These are phyloP conservation scores for Augochlora pura DNA, from an alignment of 1,140 invertebrate genomes.

Conservation along the genomic window DNA sequence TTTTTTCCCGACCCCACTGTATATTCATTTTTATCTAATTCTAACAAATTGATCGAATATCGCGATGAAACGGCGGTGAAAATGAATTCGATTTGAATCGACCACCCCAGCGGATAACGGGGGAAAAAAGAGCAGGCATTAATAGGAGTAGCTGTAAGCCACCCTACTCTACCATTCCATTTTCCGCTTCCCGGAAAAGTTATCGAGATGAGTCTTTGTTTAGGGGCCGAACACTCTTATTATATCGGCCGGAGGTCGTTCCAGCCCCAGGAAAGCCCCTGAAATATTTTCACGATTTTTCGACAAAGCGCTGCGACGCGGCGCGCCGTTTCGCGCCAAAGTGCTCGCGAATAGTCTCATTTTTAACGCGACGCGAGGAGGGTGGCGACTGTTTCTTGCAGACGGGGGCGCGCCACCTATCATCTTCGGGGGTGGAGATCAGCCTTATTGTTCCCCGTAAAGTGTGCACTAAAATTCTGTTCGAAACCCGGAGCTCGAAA, in stretches of 20 bases:
- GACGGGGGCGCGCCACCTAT: constrained; percentile 5
- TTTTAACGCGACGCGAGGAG: constrained; percentile 63
- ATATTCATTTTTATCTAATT: too few species aligned
- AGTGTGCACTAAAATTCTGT: too few species aligned
- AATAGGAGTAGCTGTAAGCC: constrained; percentile 20
- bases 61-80: too few species aligned
- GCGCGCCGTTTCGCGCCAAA: constrained; percentile 66
- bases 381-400: constrained; percentile 2
- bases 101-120: too few species aligned
- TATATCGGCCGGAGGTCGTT: constrained; percentile 58
- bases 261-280: constrained; percentile 56
- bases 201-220: constrained; percentile 38
- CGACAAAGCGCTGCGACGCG: constrained; percentile 66
- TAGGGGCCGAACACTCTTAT: constrained; percentile 47
- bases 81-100: too few species aligned
- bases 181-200: constrained; percentile 39
- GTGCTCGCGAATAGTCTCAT: constrained; percentile 73
- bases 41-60: too few species aligned
- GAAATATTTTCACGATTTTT: constrained; percentile 74
- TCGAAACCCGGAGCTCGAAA: neutral
- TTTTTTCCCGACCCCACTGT: too few species aligned
- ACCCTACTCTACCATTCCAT: constrained; percentile 45
- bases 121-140: constrained; percentile 8
- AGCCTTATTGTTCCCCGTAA: neutral
- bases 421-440: neutral